A percentile compares a stretch with the other conserved stretches of the same genome.
Evolutionary conservation across 2,797 vertebrate genomes (phyloP).

Genomic region (Acridotheres tristis): DNA sequence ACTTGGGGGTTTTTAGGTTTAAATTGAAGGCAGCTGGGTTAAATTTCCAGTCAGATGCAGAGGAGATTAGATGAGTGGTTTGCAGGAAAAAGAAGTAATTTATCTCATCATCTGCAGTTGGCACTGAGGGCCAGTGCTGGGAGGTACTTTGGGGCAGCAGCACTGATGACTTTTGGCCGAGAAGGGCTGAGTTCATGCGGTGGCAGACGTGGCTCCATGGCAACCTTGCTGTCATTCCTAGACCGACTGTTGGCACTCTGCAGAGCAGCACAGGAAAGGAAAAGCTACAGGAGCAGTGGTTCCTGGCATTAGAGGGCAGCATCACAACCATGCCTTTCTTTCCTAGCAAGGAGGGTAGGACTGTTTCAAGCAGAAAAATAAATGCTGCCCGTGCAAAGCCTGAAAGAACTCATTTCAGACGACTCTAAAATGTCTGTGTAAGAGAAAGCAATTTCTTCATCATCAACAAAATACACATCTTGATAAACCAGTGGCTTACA

Average conservation of each 20-base stretch:
- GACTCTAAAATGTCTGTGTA: neutral
- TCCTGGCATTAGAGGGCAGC: neutral
- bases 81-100: neutral
- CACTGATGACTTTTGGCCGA: neutral
- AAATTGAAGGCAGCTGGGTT: conserved; percentile 16
- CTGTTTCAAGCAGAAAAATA: neutral
- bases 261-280: neutral
- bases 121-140: neutral
- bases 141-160: neutral
- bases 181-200: neutral
- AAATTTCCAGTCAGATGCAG: conserved; percentile 3
- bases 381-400: neutral
- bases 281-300: neutral
- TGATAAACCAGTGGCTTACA: conserved; percentile 29
- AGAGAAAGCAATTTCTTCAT: neutral
- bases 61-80: neutral
- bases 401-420: neutral
- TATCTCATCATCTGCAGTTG: neutral
- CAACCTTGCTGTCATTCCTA: neutral
- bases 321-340: neutral
- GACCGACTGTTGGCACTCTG: neutral
- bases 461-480: neutral
- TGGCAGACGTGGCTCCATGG: conserved; percentile 58
- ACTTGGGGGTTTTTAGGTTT: neutral
- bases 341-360: neutral